Evolutionary conservation across 2,888 invertebrate genomes (phyloP), one percentile per base, ranked within the genome.

Genomic region (Chydorus sphaericus): DNA sequence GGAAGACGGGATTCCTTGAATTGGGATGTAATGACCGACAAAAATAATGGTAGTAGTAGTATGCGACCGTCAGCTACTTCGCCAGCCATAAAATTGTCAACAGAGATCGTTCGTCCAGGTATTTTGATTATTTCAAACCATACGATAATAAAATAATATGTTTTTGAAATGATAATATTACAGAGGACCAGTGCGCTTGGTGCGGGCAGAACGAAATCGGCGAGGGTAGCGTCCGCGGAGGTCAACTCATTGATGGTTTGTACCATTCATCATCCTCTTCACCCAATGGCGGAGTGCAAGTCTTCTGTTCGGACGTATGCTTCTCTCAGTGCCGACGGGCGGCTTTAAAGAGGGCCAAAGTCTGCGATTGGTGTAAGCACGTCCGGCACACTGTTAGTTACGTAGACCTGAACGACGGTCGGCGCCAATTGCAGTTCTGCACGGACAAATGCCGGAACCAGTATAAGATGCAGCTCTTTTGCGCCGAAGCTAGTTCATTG

Each of bases 401-500:
- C 67, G 89, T 91, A 18, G 91, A 91, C 70, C 88, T 90, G 64
- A 80, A 89, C 77, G 91, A 91, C 66, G 90, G 90, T 48, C 87
- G 89, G 61, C 84, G 86, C 23, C 90, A 90, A 66, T 75, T 92
- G 48, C 91, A 92, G 71, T 92, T 92, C 64, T 76, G 76, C 66
- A 89, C 89, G 49, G 89, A 91, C 70, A 90, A 90, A 75, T 93
- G 92, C 67, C 76, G 92, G 62, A 92, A 91, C 68, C 91, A 92
- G 70, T 93, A 92, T 76, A 92, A 93, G 74, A 92, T 93, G 91
- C 89, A 91, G 70, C 90, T 92, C 61, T 93, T 93, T 72, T 92
- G 92, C 71, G 81, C 85, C 53, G 92, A 92, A 72, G 90, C 92
- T 5, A 85, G 89, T 68, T 90, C 91, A 7, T 80, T 90, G 56